Base-by-base conservation (phyloP, 1,140 invertebrate genomes). In the Trichonephila inaurata region DNA sequence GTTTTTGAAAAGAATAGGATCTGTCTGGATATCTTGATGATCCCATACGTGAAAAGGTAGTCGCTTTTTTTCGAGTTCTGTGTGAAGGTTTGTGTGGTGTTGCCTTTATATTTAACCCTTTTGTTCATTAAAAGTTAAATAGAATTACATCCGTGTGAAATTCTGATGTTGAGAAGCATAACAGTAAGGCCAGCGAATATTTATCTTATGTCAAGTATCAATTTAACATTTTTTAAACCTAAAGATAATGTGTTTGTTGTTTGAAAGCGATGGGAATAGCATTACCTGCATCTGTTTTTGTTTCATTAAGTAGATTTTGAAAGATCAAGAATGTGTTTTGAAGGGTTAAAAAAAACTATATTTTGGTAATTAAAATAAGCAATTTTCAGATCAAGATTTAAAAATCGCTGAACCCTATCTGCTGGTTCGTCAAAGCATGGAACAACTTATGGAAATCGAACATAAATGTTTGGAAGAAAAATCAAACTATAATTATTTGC, bases 41-140 rank as follows among this genome's bases (percentile, higher is more conserved):
- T 77, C 28, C 28, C 24, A 77, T 33, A 77, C 72, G 14, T 77
- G 72, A 77, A 77, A 64, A 40, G 72, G 28, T 77, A 77, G 72
- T 40, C 16, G 10, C 0, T 33, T 18, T 33, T 5, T 16, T 33
- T 16, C 28, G 2, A 16, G 14, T 69, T 69, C 10, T 69, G 12
- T 69, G 21, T 69, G n/a, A 28, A 40, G 28, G 72, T 77, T 77
- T 77, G 24, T 77, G 12, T 0, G 5, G 28, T 40, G 33, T 77
- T 40, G 33, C 28, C 18, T 64, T 64, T 77, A 12, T 40, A 33
- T 77, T 77, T 33, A 77, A 77, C 72, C 72, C 72, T 77, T 77
- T 77, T 33, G 72, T 40, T 40, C 72, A 77, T 16, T 33, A 77
- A 6, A 77, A 77, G 12, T 77, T 77, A 33, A 14, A 16, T 18